A percentile compares a stretch with the other conserved stretches of the same genome.
Evolutionary conservation across 2,113 vertebrate genomes (phyloP).

Genomic region (Lucifuga dentata): DNA sequence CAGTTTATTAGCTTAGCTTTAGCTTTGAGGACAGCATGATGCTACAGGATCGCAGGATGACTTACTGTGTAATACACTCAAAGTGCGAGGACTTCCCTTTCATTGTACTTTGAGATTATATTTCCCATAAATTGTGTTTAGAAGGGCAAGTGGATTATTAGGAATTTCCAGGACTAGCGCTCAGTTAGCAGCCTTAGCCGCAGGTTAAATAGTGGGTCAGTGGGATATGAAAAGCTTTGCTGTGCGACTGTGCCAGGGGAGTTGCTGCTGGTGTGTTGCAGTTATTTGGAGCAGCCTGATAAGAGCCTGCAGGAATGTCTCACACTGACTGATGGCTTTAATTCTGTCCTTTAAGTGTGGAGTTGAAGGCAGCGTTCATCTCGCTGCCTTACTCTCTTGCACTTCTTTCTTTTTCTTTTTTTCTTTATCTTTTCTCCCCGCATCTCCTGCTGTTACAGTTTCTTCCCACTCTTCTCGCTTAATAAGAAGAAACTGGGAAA

Average conservation of each 20-base stretch:
- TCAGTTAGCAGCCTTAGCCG: not conserved
- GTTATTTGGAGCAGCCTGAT: constrained; percentile 69
- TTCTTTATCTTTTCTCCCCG: not conserved
- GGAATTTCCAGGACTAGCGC: not conserved
- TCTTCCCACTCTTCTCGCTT: not conserved
- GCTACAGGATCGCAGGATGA: too few relatives aligned
- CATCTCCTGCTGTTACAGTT: not conserved
- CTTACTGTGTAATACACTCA: constrained; percentile 43
- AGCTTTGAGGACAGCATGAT: constrained; percentile 9
- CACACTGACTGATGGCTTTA: constrained; percentile 67
- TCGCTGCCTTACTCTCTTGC: constrained; percentile 17
- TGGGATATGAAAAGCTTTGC: constrained; percentile 49
- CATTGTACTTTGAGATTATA: constrained; percentile 27
- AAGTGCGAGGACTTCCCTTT: constrained; percentile 21
- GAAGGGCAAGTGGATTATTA: too few relatives aligned
- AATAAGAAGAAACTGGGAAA: not conserved
- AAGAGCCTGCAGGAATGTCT: constrained; percentile 69
- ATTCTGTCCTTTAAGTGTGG: constrained; percentile 44
- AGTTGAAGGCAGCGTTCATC: constrained; percentile 39
- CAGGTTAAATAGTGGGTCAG: constrained; percentile 63
- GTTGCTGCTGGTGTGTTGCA: constrained; percentile 46
- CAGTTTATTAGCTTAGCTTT: constrained; percentile 13
- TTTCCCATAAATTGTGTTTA: not conserved
- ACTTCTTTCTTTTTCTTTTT: not conserved
- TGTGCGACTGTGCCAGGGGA: constrained; percentile 22